Evolutionary conservation across 2,113 vertebrate genomes (phyloP).

Genomic region (Brachyistius frenatus): DNA sequence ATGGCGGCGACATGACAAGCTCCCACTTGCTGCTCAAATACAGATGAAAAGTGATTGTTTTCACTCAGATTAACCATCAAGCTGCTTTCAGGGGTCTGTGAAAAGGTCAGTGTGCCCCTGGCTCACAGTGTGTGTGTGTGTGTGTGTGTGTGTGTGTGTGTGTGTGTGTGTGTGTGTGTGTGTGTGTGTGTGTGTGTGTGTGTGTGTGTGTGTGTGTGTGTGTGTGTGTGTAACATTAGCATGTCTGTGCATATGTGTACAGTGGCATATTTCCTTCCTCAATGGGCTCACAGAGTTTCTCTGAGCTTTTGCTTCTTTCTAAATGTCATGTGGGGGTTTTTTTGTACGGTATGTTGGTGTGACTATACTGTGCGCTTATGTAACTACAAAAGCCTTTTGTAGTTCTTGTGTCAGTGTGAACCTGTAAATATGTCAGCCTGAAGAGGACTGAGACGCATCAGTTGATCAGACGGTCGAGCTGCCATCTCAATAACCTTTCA

Average conservation of each 20-base stretch:
- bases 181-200: background rate
- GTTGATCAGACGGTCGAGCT: background rate
- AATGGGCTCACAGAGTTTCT: background rate
- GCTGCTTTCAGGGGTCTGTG: conserved; percentile 48
- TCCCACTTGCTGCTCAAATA: conserved; percentile 67
- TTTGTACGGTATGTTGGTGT: no score
- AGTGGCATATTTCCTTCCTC: background rate
- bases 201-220: background rate
- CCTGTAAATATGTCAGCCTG: no score
- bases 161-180: background rate
- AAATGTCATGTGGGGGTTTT: background rate
- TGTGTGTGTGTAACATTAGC: background rate
- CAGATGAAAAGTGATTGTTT: conserved; percentile 71
- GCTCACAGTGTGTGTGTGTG: background rate
- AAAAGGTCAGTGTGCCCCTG: conserved; percentile 51
- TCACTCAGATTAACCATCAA: conserved; percentile 67
- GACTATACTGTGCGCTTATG: no score
- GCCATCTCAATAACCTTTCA: conserved; percentile 29
- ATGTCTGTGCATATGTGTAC: background rate
- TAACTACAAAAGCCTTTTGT: no score
- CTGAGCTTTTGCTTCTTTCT: conserved; percentile 1
- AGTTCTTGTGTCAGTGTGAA: no score
- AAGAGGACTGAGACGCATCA: no score
- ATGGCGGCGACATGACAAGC: conserved; percentile 60
- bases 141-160: background rate